Percentiles rank a stretch among this genome's conserved stretches.
Evolutionary conservation across 2,888 invertebrate species (phyloP).

Genomic region (Erpobdella octoculata): DNA sequence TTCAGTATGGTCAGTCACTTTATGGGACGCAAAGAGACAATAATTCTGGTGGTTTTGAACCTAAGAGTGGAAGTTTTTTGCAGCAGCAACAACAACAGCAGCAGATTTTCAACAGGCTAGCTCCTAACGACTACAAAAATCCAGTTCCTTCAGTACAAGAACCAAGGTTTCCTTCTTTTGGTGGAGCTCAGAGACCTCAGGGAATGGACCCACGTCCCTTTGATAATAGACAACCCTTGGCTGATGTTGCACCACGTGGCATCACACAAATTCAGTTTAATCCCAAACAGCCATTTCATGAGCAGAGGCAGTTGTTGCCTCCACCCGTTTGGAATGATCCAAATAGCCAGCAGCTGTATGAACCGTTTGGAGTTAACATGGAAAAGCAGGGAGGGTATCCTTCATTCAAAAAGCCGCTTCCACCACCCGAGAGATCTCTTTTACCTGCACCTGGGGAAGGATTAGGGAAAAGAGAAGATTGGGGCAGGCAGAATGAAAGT

Average conservation of each 20-base stretch:
- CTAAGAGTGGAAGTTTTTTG: too few relatives aligned
- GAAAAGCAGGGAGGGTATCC: not conserved
- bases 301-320: not conserved
- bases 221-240: not conserved
- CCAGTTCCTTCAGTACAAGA: not conserved
- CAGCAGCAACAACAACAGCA: not conserved
- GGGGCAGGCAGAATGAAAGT: too few relatives aligned
- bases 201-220: not conserved
- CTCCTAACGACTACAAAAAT: not conserved
- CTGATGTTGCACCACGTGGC: not conserved
- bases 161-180: not conserved
- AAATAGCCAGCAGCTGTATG: not conserved
- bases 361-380: not conserved
- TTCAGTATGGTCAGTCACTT: too few relatives aligned
- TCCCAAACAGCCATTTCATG: constrained; percentile 17
- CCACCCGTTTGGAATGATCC: not conserved
- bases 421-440: too few relatives aligned
- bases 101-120: not conserved
- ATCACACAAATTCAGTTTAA: not conserved
- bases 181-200: not conserved
- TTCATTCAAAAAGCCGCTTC: not conserved
- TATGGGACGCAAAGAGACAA: too few relatives aligned
- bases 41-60: too few relatives aligned
- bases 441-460: too few relatives aligned
- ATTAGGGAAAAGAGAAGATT: too few relatives aligned